Base-by-base conservation (phyloP, 2,888 invertebrate species). In the Pogonocherus hispidulus region DNA sequence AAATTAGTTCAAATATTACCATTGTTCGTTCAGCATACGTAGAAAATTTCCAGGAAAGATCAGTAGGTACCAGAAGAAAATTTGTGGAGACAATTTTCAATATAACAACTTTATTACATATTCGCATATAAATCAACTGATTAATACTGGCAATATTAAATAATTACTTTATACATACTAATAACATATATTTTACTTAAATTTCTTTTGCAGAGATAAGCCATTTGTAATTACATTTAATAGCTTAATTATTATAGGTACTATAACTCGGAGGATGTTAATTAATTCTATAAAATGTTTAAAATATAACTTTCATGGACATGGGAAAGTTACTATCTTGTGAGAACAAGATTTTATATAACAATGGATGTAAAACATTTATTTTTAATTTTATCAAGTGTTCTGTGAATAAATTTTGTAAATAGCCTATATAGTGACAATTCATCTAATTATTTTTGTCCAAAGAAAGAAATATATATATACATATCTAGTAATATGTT, bases 261-360 rank as follows among this genome's bases (percentile, higher is more conserved):
- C n/a, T n/a, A n/a, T n/a, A n/a, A n/a, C n/a, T n/a, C 27, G 32
- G 27, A 18, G 5, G 44, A 18, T 2, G 4, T 35, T 54, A 54
- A 54, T 54, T 54, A 32, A 23, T 35, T 32, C 16, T 32, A 18
- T 11, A 32, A 32, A 32, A 6, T 32, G 18, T 35, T 32, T 35
- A 11, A 23, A 5, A 32, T 19, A 11, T 41, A 16, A n/a, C 22
- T 55, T 55, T 55, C 55, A 55, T n/a, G n/a, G n/a, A n/a, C n/a
- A n/a, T 55, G 55, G 41, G 55, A 55, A 55, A 55, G 37, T 55
- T 55, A 6, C 14, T 19, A 9, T 47, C 20, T 23, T 2, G n/a
- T 27, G 27, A 47, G 18, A 23, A 47, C 35, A 19, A 56, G 51
- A 22, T 16, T 22, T 51, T 19, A 37, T 23, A 4, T 18, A 8